Conservation (phyloP, 2,113 vertebrate genomes). For the Dunckerocampus dactyliophorus region DNA sequence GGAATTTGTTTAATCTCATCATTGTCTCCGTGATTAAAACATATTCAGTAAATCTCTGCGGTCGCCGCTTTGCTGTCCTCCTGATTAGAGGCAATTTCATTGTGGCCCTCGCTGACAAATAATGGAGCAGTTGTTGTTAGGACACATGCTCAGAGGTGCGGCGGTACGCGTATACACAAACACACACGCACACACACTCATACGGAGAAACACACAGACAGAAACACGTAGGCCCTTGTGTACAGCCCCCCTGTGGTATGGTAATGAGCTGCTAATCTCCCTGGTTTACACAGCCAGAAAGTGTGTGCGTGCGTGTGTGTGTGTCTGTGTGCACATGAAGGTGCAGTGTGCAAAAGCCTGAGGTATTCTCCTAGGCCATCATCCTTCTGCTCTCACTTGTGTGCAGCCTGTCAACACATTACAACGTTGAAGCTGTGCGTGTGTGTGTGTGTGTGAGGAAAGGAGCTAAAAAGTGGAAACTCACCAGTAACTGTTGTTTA, state of each 20-base stretch:
- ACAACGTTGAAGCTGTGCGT: conserved; percentile 42
- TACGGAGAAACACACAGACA: conserved; percentile 23
- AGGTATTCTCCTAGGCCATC: conserved; percentile 67
- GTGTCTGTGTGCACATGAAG: conserved; percentile 41
- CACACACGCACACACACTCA: conserved; percentile 10
- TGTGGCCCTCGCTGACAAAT: conserved; percentile 42
- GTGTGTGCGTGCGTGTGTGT: conserved; percentile 31
- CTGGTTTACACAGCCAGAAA: conserved; percentile 63
- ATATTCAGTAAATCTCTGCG: conserved; percentile 59
- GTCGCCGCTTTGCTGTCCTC: conserved; percentile 43
- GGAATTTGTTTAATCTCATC: conserved; percentile 64
- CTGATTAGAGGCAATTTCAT: conserved; percentile 63
- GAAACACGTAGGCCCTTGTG: conserved; percentile 50
- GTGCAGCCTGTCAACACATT: conserved; percentile 69
- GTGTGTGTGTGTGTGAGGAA: conserved; percentile 21
- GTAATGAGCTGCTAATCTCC: conserved; percentile 73
- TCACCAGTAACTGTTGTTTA: conserved; percentile 23
- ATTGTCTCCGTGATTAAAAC: conserved; percentile 54
- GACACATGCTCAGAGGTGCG: conserved; percentile 60
- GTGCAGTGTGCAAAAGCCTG: conserved; percentile 60
- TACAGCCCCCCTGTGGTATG: conserved; percentile 63
- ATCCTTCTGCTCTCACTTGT: conserved; percentile 70
- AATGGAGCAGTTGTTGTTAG: conserved; percentile 66
- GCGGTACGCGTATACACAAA: conserved; percentile 19
- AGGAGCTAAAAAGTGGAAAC: conserved; percentile 32